phyloP scores from a whole-genome alignment of 2,888 invertebrate species.

The Panzeria rudis region DNA sequence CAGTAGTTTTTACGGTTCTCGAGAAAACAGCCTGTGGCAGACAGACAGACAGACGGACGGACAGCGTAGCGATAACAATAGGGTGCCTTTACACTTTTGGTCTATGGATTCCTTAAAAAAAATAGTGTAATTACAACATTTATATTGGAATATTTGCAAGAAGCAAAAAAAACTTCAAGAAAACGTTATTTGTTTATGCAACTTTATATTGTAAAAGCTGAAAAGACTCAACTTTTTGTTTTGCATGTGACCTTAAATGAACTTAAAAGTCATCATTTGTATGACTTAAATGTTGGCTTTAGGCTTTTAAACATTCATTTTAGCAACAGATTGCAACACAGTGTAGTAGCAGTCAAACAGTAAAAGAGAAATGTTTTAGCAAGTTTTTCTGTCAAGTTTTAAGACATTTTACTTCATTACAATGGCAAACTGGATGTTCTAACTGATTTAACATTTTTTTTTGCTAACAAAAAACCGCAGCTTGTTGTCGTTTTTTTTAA shows the following conservation, averaged over 20 bases:
- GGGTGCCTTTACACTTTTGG: no score
- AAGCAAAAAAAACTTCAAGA: background rate
- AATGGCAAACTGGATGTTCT: conserved; percentile 18
- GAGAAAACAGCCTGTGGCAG: no score
- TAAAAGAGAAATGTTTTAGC: conserved; percentile 20
- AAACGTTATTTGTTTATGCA: background rate
- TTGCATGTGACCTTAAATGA: conserved; percentile 59
- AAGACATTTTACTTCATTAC: conserved; percentile 23
- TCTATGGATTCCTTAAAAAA: no score
- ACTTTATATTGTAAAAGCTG: conserved; percentile 2
- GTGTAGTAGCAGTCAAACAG: conserved; percentile 13
- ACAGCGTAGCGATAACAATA: no score
- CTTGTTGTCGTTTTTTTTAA: conserved; percentile 40
- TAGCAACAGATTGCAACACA: background rate
- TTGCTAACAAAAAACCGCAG: conserved; percentile 18
- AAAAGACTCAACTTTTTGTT: background rate
- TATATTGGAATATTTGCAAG: background rate
- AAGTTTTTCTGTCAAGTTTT: conserved; percentile 29
- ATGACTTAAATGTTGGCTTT: conserved; percentile 47
- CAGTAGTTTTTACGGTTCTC: no score
- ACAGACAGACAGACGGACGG: no score
- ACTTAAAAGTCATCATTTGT: conserved; percentile 47
- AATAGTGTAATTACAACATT: no score
- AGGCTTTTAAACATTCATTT: conserved; percentile 6
- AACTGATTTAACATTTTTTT: conserved; percentile 36